Conservation (phyloP, 1,140 invertebrate species). For the Lucilia sericata region DNA sequence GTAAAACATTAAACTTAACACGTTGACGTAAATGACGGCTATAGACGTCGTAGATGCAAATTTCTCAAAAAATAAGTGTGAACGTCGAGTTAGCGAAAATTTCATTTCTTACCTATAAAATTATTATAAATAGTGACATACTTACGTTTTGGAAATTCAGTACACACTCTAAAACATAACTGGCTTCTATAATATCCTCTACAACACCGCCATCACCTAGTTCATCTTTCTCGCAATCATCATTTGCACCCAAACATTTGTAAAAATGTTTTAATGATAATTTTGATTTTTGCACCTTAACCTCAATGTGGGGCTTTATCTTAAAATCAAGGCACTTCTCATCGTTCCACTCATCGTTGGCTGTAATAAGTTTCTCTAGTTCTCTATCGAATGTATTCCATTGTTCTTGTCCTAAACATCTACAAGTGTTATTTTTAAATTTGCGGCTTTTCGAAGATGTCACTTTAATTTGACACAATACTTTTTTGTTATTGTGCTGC, state of each 20-base stretch:
- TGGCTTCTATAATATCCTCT: neutral
- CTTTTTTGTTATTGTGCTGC: neutral
- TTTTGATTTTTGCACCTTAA: constrained; percentile 1
- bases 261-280: neutral
- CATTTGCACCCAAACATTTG: neutral
- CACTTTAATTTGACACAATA: constrained; percentile 11
- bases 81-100: too few species aligned
- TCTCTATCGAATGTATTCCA: constrained; percentile 16
- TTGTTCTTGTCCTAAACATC: neutral
- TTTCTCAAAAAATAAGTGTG: too few species aligned
- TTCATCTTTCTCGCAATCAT: neutral
- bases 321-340: neutral
- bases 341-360: neutral
- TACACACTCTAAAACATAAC: neutral
- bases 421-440: neutral
- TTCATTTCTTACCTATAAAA: too few species aligned
- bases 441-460: neutral
- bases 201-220: too few species aligned
- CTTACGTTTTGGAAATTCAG: constrained; percentile 2
- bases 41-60: too few species aligned
- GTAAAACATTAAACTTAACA: too few species aligned
- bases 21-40: too few species aligned
- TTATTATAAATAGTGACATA: neutral
- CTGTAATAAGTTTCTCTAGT: neutral
- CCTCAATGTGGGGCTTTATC: neutral